Percentiles rank a stretch among this genome's conserved stretches.
These are phyloP conservation scores for Caerostris darwini DNA, from an alignment of 1,140 invertebrate genomes.

Conservation along the genomic window DNA sequence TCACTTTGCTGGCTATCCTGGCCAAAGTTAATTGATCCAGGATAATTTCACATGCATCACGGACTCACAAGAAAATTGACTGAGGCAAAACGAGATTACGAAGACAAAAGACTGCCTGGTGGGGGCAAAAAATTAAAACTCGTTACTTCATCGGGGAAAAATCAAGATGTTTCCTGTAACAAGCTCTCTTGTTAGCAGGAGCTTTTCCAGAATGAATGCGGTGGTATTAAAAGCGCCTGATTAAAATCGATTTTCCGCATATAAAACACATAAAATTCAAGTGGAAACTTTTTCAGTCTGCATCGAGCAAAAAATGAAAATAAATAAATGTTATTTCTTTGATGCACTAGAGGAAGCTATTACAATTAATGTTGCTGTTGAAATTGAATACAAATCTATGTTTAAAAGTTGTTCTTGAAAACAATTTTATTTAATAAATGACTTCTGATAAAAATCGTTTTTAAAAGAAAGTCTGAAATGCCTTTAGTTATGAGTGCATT, in stretches of 20 bases:
- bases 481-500: too few species aligned
- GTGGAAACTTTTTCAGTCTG: too few species aligned
- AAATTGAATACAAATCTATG: not conserved
- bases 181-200: too few species aligned
- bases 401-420: not conserved
- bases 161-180: too few species aligned
- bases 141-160: too few species aligned
- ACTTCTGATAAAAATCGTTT: not conserved
- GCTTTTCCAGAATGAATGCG: too few species aligned
- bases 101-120: not conserved
- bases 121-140: not conserved
- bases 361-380: not conserved
- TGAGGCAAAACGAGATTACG: not conserved
- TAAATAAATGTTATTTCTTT: not conserved
- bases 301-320: too few species aligned
- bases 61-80: not conserved
- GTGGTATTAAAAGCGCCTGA: too few species aligned
- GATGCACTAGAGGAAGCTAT: too few species aligned
- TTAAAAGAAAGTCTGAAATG: not conserved
- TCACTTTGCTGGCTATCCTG: not conserved
- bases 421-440: too few species aligned
- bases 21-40: conserved; percentile 21
- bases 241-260: too few species aligned
- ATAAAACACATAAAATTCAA: too few species aligned
- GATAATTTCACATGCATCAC: conserved; percentile 8